Conservation (phyloP, 1,140 invertebrate species). For the Microplitis mediator region DNA sequence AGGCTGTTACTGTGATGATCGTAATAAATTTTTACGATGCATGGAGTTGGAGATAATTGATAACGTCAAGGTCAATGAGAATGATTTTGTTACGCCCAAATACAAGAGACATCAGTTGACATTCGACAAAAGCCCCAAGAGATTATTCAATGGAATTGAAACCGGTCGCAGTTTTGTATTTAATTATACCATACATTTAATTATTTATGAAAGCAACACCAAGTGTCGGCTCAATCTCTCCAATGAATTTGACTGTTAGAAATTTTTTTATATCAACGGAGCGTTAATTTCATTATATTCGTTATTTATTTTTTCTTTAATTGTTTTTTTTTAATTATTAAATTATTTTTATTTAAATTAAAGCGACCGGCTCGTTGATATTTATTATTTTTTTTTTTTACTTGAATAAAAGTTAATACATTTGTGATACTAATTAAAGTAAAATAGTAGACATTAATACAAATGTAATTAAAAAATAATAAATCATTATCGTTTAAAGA, state of each 20-base stretch:
- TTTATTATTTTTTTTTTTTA: background rate
- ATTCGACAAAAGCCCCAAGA: background rate
- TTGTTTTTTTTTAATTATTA: background rate
- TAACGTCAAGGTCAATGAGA: conserved; percentile 7
- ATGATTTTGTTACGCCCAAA: conserved; percentile 13
- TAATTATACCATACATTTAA: conserved; percentile 21
- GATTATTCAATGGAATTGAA: background rate
- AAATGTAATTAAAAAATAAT: background rate
- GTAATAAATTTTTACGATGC: conserved; percentile 14
- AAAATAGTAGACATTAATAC: background rate
- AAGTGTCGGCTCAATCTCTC: conserved; percentile 22
- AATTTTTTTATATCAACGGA: background rate
- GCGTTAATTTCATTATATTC: too few relatives aligned
- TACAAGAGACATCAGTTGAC: conserved; percentile 4
- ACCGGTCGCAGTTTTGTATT: background rate
- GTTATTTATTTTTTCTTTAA: background rate
- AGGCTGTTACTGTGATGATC: background rate
- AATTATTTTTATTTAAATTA: background rate
- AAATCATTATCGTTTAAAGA: too few relatives aligned
- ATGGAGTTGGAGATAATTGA: conserved; percentile 8
- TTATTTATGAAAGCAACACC: conserved; percentile 24
- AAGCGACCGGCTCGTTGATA: background rate
- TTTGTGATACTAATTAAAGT: background rate
- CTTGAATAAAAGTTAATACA: background rate
- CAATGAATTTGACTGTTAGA: conserved; percentile 18